Conservation (phyloP, 2,113 vertebrate species). For the Paralichthys olivaceus region DNA sequence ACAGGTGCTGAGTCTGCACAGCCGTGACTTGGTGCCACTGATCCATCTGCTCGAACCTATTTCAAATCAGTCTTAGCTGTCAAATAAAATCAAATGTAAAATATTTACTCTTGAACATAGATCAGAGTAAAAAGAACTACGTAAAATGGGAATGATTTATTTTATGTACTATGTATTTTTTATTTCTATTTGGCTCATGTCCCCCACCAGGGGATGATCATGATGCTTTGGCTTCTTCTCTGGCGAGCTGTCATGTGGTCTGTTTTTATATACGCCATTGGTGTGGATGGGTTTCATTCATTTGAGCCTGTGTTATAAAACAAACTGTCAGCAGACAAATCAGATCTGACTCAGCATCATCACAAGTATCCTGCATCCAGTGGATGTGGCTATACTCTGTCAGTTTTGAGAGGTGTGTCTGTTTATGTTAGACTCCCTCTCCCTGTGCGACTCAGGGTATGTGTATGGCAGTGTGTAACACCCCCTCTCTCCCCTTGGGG, state of each 20-base stretch:
- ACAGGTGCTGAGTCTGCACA: background rate
- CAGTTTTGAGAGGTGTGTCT: constrained; percentile 29
- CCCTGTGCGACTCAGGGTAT: constrained; percentile 10
- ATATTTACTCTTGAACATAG: no score
- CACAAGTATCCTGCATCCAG: background rate
- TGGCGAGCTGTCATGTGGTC: background rate
- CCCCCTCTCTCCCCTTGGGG: constrained; percentile 72
- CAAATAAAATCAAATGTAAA: background rate
- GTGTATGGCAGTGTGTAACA: constrained; percentile 57
- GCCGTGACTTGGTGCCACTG: no score
- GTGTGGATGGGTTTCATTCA: background rate
- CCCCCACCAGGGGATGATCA: background rate
- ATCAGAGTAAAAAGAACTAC: background rate
- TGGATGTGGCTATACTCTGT: constrained; percentile 7
- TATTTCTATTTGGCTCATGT: no score
- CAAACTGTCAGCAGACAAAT: constrained; percentile 10
- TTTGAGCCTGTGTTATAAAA: background rate
- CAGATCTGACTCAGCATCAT: background rate
- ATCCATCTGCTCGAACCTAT: no score
- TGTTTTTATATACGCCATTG: background rate
- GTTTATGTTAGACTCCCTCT: constrained; percentile 29
- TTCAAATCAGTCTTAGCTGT: background rate
- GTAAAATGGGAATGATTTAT: background rate
- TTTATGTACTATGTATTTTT: no score
- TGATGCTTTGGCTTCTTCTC: background rate